Percentiles rank a stretch among this genome's conserved stretches.
Evolutionary conservation across 2,113 vertebrate species (phyloP).

Genomic region (Phylloscopus whistleri): DNA sequence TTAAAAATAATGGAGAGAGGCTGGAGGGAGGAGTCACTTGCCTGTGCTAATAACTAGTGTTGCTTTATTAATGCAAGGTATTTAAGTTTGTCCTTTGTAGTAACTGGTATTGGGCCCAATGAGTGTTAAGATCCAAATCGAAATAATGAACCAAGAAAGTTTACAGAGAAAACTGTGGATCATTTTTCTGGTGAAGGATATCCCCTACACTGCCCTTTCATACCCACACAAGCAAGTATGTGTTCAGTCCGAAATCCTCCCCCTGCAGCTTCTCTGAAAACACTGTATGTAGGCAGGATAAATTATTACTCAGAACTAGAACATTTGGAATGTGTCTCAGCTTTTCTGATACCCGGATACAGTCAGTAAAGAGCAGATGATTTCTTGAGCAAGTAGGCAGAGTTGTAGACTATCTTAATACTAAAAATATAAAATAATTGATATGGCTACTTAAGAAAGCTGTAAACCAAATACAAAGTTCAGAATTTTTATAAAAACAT

Average conservation of each 20-base stretch:
- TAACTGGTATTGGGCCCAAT: background rate
- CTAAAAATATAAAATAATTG: background rate
- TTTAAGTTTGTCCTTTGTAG: background rate
- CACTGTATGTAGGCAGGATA: background rate
- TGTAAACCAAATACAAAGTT: background rate
- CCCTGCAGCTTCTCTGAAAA: background rate
- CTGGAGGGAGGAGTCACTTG: background rate
- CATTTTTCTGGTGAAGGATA: background rate
- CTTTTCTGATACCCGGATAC: background rate
- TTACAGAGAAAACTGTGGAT: background rate
- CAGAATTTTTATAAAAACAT: background rate
- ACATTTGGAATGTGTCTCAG: background rate
- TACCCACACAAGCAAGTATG: constrained; percentile 13
- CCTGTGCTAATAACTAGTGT: background rate
- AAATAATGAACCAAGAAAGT: background rate
- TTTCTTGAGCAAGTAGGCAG: background rate
- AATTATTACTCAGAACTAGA: background rate
- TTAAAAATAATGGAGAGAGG: background rate
- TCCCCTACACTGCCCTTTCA: background rate
- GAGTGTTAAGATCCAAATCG: background rate
- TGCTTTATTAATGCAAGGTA: background rate
- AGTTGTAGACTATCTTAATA: background rate
- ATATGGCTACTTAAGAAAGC: background rate
- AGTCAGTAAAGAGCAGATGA: background rate
- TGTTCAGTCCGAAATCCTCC: background rate